phyloP scores from a whole-genome alignment of 37 sponge, comb jelly and placozoan species.

The Oscarella lobularis region DNA sequence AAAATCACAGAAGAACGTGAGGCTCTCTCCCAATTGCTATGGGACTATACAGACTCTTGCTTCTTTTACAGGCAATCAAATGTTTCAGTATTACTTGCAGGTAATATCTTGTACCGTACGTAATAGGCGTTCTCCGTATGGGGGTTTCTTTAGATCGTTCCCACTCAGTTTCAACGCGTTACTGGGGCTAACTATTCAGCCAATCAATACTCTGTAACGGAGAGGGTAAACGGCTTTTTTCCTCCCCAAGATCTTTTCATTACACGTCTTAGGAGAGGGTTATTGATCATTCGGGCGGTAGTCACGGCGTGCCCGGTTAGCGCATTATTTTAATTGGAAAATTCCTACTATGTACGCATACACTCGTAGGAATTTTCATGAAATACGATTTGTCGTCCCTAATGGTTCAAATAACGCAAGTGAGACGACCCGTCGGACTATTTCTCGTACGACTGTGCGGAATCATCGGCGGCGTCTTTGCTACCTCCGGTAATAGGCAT shows the following conservation, averaged over 20 bases:
- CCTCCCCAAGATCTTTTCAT: neutral
- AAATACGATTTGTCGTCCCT: constrained; percentile 83
- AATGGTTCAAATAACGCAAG: constrained; percentile 53
- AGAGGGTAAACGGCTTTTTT: constrained; percentile 5
- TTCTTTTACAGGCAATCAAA: constrained; percentile 7
- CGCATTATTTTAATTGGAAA: neutral
- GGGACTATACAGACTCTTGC: neutral
- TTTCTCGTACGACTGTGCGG: constrained; percentile 77
- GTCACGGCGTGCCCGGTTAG: constrained; percentile 49
- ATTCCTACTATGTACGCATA: neutral
- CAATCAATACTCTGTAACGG: constrained; percentile 81
- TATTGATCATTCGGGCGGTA: constrained; percentile 17
- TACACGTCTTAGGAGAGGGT: constrained; percentile 16
- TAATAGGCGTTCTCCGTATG: neutral
- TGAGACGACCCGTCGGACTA: constrained; percentile 40
- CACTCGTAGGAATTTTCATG: constrained; percentile 63
- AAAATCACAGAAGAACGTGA: constrained; percentile 25
- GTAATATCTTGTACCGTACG: neutral
- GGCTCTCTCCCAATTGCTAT: too few relatives aligned
- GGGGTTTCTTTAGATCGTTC: constrained; percentile 37
- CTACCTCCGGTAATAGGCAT: constrained; percentile 49
- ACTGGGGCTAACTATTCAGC: constrained; percentile 13
- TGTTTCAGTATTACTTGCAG: constrained; percentile 45
- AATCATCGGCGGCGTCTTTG: constrained; percentile 90
- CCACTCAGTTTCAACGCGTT: constrained; percentile 43